phyloP scores from a whole-genome alignment of 2,797 vertebrate species.

The Ptychobarbus kaznakovi region DNA sequence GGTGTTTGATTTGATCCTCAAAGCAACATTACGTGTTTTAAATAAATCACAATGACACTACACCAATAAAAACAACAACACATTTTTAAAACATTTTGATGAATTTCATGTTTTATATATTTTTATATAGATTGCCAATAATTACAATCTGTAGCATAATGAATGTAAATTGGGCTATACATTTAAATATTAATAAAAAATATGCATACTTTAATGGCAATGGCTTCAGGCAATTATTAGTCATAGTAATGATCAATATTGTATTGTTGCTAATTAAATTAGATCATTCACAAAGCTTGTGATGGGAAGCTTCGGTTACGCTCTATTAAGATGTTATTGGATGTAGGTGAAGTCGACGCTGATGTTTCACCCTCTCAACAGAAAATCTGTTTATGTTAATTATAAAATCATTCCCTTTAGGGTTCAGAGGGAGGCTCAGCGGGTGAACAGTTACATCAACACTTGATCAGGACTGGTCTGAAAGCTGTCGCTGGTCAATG shows the following conservation, averaged over 20 bases:
- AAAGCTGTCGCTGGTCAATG: constrained; percentile 3
- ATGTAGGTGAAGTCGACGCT: constrained; percentile 80
- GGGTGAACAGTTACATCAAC: constrained; percentile 1
- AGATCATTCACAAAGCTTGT: neutral
- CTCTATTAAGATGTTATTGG: neutral
- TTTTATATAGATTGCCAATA: neutral
- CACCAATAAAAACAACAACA: neutral
- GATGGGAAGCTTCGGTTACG: too few relatives aligned
- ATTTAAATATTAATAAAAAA: neutral
- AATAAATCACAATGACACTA: neutral
- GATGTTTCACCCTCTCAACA: neutral
- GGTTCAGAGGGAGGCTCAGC: constrained; percentile 3
- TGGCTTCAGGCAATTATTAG: neutral
- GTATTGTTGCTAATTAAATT: neutral
- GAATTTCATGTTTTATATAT: too few relatives aligned
- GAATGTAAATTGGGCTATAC: neutral
- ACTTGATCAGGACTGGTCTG: neutral
- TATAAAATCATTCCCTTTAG: constrained; percentile 27
- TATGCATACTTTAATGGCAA: neutral
- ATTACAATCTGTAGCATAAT: neutral
- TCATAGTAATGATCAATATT: neutral
- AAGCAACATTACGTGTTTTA: neutral
- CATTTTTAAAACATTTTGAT: neutral
- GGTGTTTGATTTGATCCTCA: neutral
- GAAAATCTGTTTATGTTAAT: constrained; percentile 58